phyloP scores from a whole-genome alignment of 2,888 invertebrate genomes.

The Drepana falcataria region DNA sequence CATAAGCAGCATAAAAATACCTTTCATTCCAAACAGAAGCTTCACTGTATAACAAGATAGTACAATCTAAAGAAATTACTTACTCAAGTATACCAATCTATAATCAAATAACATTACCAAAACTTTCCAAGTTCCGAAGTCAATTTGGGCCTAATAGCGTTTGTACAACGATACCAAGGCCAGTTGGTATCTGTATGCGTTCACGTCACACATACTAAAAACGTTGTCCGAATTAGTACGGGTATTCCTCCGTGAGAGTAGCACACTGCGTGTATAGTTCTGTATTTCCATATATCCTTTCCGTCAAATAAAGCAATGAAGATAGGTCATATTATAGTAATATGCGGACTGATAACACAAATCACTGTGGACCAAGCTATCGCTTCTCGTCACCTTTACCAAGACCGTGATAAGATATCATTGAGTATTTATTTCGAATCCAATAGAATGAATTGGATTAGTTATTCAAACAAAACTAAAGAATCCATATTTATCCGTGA shows the following conservation, averaged over 20 bases:
- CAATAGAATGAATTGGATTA: constrained; percentile 16
- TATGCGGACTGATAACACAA: constrained; percentile 32
- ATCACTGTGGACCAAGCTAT: constrained; percentile 35
- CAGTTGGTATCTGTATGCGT: constrained; percentile 40
- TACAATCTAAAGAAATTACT: constrained; percentile 5
- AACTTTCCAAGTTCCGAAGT: constrained; percentile 34
- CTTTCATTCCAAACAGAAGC: neutral
- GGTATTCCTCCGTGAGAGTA: constrained; percentile 6
- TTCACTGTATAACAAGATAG: neutral
- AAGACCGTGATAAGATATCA: constrained; percentile 52
- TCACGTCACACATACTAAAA: constrained; percentile 22
- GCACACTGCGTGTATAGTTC: constrained; percentile 17
- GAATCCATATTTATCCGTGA: too few relatives aligned
- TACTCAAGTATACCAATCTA: constrained; percentile 8
- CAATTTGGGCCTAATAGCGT: constrained; percentile 43
- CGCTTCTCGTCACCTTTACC: constrained; percentile 40
- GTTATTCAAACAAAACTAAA: too few relatives aligned
- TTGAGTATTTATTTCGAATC: constrained; percentile 29
- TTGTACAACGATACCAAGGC: constrained; percentile 52
- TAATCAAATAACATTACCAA: constrained; percentile 25
- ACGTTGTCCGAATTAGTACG: constrained; percentile 15
- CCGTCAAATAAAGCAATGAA: constrained; percentile 27
- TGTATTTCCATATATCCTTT: constrained; percentile 3
- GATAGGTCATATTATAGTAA: constrained; percentile 14
- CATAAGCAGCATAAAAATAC: too few relatives aligned